Conservation (phyloP, 1,140 invertebrate species). For the Kradibia gibbosae region DNA sequence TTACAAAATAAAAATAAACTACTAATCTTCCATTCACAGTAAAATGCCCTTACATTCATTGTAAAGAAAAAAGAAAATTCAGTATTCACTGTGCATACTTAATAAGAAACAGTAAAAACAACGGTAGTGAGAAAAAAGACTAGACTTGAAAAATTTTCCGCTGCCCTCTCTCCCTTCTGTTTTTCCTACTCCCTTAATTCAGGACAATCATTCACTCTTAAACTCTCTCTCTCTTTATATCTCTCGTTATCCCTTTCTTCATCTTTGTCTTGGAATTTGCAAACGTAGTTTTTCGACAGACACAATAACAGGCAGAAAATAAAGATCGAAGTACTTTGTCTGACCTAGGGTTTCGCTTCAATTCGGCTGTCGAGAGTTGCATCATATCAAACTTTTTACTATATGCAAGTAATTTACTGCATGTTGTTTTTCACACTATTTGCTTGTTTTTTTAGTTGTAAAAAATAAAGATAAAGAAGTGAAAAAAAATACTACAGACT, state of each 20-base stretch:
- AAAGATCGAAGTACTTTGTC: conserved; percentile 44
- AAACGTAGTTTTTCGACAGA: neutral
- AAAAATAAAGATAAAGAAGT: too few relatives aligned
- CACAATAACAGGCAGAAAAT: conserved; percentile 29
- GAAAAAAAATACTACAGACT: too few relatives aligned
- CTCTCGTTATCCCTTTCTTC: neutral
- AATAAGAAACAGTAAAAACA: conserved; percentile 31
- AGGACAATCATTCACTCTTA: too few relatives aligned
- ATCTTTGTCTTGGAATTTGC: neutral
- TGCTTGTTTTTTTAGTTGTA: neutral
- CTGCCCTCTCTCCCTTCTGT: neutral
- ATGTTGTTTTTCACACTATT: neutral
- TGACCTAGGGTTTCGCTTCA: neutral
- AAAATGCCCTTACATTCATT: neutral
- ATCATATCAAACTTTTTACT: neutral
- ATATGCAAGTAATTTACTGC: conserved; percentile 27
- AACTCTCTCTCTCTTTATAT: neutral
- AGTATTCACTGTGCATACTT: conserved; percentile 25
- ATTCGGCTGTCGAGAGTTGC: neutral
- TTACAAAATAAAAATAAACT: conserved; percentile 12
- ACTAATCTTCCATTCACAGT: conserved; percentile 9
- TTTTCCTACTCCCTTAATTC: neutral
- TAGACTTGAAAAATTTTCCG: conserved; percentile 6
- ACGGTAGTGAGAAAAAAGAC: neutral
- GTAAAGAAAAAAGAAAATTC: neutral